phyloP scores from a whole-genome alignment of 2,113 vertebrate species.

The Emydura subglobosa region DNA sequence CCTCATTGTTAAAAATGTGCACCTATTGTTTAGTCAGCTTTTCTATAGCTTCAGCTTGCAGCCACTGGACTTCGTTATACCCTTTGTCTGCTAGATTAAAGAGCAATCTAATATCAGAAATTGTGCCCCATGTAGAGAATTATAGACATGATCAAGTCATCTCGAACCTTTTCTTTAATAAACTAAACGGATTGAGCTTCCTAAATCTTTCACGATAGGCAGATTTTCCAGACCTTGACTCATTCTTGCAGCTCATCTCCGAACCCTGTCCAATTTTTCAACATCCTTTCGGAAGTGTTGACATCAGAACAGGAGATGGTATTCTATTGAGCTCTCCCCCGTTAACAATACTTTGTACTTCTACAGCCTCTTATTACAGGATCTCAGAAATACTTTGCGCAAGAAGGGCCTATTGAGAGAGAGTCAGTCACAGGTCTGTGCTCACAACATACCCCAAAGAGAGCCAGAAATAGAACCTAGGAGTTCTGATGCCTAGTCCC shows the following conservation, averaged over 20 bases:
- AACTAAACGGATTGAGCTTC: rapidly evolving
- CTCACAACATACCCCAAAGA: rapidly evolving
- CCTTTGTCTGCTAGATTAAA: background rate
- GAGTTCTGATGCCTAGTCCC: background rate
- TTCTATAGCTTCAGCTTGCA: background rate
- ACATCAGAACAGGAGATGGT: background rate
- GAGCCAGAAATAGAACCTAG: slow-evolving; percentile 22
- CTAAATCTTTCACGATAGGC: rapidly evolving
- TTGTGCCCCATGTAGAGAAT: background rate
- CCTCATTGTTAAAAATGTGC: background rate
- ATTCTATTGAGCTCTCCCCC: background rate
- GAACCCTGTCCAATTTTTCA: background rate
- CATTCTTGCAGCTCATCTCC: background rate
- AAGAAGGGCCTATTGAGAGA: background rate
- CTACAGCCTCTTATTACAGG: rapidly evolving
- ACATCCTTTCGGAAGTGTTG: background rate
- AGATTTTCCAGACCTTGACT: background rate
- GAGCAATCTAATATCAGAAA: background rate
- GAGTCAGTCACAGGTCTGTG: background rate
- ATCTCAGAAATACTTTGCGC: background rate
- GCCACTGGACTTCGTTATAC: background rate
- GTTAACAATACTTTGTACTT: background rate
- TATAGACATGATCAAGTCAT: background rate
- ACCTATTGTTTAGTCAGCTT: background rate
- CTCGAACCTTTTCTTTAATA: background rate